Base-by-base conservation (phyloP, 2,888 invertebrate species). In the Heteromyza rotundicornis region DNA sequence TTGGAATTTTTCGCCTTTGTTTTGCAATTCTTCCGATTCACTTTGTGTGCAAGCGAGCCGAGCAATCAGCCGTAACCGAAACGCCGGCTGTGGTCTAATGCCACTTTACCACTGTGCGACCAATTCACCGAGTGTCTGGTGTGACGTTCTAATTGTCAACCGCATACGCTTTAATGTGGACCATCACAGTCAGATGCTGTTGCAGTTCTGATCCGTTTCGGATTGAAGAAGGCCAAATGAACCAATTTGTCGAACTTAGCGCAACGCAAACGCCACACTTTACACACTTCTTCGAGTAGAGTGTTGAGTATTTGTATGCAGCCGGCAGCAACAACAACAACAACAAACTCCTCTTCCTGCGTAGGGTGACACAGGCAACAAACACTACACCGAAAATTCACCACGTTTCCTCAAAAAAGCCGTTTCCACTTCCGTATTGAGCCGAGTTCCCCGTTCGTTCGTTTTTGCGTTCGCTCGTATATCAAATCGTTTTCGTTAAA, bases 141-240 rank as follows among this genome's bases (percentile, higher is more conserved):
- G 49, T 17, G 36, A 17, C 7, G 20, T 20, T 47, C 32, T 49
- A n/a, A 19, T 27, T 27, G 51, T 14, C 14, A 36, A 19, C 19
- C 2, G 55, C 55, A 56, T 40, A 44, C 52, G 66, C 68, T 70
- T 61, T 54, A 49, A n/a, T n/a, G 64, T 73, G 73, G 65, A 73
- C 71, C 74, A 72, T 71, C 76, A 71, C 74, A 71, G 72, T 73
- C 75, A 77, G 74, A 73, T 71, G 68, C 68, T 71, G 71, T 65
- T 71, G 77, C 68, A 69, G 66, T 69, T 76, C 74, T 75, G 75
- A 72, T 69, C 56, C 61, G 60, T 64, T 56, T 60, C 20, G 35
- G 50, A 50, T 22, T 58, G 54, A 20, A 50, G 50, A 50, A 23
- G 14, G 14, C 19, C 17, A 23, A 50, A 5, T 8, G 23, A 50